These are phyloP conservation scores for Scaptomyza flava DNA, from an alignment of 2,888 invertebrate species.

Conservation along the genomic window DNA sequence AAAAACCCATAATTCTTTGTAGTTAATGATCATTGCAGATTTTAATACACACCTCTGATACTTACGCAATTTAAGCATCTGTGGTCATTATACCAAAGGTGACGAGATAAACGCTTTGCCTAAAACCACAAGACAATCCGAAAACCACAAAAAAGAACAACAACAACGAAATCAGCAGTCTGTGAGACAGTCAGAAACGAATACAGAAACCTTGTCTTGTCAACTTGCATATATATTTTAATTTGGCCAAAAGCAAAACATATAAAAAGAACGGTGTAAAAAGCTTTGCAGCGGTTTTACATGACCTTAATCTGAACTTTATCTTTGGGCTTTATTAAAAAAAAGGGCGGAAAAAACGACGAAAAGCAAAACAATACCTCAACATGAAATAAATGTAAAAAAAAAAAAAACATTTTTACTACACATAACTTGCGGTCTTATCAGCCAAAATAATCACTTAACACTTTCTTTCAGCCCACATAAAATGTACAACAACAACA, in stretches of 20 bases:
- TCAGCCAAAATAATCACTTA: conserved; percentile 50
- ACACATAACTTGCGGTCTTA: conserved; percentile 48
- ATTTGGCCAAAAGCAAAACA: conserved; percentile 41
- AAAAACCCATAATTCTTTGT: neutral
- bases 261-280: conserved; percentile 25
- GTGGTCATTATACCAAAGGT: conserved; percentile 48
- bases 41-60: conserved; percentile 19
- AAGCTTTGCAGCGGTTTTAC: conserved; percentile 45
- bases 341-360: too few species aligned
- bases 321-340: conserved; percentile 8
- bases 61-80: conserved; percentile 56
- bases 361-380: too few species aligned
- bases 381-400: conserved; percentile 39
- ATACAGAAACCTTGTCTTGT: conserved; percentile 51
- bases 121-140: conserved; percentile 54
- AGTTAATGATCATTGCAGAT: conserved; percentile 1
- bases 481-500: conserved; percentile 24
- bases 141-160: conserved; percentile 16
- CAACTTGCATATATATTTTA: conserved; percentile 57
- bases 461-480: conserved; percentile 46
- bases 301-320: conserved; percentile 58
- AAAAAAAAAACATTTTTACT: conserved; percentile 25
- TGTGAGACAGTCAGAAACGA: conserved; percentile 36
- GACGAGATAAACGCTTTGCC: conserved; percentile 58
- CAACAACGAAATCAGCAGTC: conserved; percentile 23